Base-by-base conservation (phyloP, 2,113 vertebrate species). In the Theristicus caerulescens region DNA sequence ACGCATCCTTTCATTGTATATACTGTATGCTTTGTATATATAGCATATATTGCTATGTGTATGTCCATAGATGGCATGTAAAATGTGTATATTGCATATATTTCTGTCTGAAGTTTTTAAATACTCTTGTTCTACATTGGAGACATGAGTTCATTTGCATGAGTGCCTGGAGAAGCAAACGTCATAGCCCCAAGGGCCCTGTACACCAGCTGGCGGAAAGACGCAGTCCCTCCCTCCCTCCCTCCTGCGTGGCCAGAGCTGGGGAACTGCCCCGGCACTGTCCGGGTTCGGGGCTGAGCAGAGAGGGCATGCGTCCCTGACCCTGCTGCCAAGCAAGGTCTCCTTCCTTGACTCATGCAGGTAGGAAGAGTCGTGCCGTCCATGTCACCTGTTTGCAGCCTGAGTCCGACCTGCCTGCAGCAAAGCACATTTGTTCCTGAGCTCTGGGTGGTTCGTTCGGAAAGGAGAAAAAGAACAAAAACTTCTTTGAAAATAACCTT, bases 231-330 rank as follows among this genome's bases (percentile, higher is more conserved):
- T 44, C 26, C 16, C 19, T 44, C 26, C 16, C 19, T n/a, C 36
- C 31, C 25, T 36, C 38, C 38, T 2, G 1, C 6, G 3, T 11
- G 36, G 47, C 29, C n/a, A 40, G 54, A 47, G 40, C 64, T 66
- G 7, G 27, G 49, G 62, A 79, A 22, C 17, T 24, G 36, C 42
- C 36, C 10, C 2, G 32, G 44, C 44, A 69, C 24, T 3, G 0
- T 58, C 13, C 0, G 1, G 32, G 66, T 10, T 7, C 1, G 0
- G 24, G 20, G n/a, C 49, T 10, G 54, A 61, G 88, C 31, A 42
- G 49, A 36, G 46, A 12, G 51, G 54, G 20, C 62, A 26, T 12
- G 4, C 5, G 2, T 24, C 58, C 51, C 26, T 10, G 32, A 25
- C 27, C n/a, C 70, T 2, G 1, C 47, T 32, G 32, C 64, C 67